phyloP scores from a whole-genome alignment of 1,140 invertebrate species.

The Halesus radiatus region DNA sequence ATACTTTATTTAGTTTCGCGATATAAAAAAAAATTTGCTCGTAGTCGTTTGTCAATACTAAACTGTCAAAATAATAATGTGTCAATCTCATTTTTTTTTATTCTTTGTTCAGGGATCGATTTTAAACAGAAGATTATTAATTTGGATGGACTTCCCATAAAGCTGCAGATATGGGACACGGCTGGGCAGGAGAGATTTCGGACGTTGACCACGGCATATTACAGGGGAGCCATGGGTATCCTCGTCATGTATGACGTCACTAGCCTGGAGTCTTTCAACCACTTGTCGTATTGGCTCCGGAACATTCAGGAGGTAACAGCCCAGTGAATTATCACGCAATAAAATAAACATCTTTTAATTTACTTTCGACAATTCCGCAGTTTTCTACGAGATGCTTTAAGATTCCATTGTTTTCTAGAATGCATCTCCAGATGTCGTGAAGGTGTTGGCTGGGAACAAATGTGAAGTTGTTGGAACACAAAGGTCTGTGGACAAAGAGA shows the following conservation, averaged over 20 bases:
- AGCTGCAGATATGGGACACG: constrained; percentile 91
- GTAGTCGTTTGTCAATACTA: constrained; percentile 7
- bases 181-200: constrained; percentile 82
- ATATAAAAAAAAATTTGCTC: background rate
- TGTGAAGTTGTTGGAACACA: constrained; percentile 81
- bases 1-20: constrained; percentile 33
- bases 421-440: constrained; percentile 87
- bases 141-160: constrained; percentile 86
- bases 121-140: constrained; percentile 93
- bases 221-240: constrained; percentile 89
- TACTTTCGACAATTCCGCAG: too few species aligned
- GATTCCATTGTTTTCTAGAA: constrained; percentile 73
- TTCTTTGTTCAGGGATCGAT: constrained; percentile 80
- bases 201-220: constrained; percentile 89
- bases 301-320: constrained; percentile 84
- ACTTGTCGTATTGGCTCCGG: constrained; percentile 87
- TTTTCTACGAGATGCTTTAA: too few species aligned
- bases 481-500: constrained; percentile 81
- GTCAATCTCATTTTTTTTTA: background rate
- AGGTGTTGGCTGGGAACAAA: constrained; percentile 88
- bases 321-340: too few species aligned
- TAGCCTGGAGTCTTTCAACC: constrained; percentile 88
- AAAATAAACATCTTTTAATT: too few species aligned
- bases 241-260: constrained; percentile 90
- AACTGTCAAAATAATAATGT: constrained; percentile 20